Evolutionary conservation across 2,113 vertebrate species (phyloP).

Genomic region (Silurus meridionalis): DNA sequence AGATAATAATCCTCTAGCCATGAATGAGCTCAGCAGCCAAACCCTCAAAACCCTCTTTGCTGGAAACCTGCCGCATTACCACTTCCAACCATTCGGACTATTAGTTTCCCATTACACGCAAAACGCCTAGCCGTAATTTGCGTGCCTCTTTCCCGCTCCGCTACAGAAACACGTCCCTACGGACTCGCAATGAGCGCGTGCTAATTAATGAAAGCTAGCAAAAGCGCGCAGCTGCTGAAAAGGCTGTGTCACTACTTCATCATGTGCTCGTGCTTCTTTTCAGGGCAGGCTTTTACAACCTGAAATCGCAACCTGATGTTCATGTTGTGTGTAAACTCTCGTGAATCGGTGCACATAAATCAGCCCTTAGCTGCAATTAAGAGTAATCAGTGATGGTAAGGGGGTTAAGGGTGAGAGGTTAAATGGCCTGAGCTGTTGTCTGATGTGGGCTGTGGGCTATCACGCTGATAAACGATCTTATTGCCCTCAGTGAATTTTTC

Average conservation of each 20-base stretch:
- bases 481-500: slow-evolving; percentile 6
- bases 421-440: slow-evolving; percentile 36
- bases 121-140: slow-evolving; percentile 48
- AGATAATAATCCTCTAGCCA: slow-evolving; percentile 21
- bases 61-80: slow-evolving; percentile 24
- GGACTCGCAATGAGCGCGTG: slow-evolving; percentile 31
- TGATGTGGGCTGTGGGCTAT: slow-evolving; percentile 19
- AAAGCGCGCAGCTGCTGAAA: slow-evolving; percentile 40
- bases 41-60: background rate
- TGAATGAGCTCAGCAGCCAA: background rate
- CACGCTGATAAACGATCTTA: slow-evolving; percentile 13
- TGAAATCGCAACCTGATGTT: slow-evolving; percentile 40
- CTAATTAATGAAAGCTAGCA: slow-evolving; percentile 44
- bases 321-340: slow-evolving; percentile 38
- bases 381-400: slow-evolving; percentile 44
- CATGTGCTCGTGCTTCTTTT: slow-evolving; percentile 11
- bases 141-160: slow-evolving; percentile 10
- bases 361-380: slow-evolving; percentile 32
- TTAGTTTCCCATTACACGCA: slow-evolving; percentile 47
- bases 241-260: slow-evolving; percentile 26
- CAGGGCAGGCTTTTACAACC: slow-evolving; percentile 14
- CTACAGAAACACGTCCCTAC: slow-evolving; percentile 29
- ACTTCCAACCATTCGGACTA: slow-evolving; percentile 24
- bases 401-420: slow-evolving; percentile 41
- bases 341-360: slow-evolving; percentile 37